Evolutionary conservation across 2,797 vertebrate genomes (phyloP).

Genomic region (Amblyraja radiata): DNA sequence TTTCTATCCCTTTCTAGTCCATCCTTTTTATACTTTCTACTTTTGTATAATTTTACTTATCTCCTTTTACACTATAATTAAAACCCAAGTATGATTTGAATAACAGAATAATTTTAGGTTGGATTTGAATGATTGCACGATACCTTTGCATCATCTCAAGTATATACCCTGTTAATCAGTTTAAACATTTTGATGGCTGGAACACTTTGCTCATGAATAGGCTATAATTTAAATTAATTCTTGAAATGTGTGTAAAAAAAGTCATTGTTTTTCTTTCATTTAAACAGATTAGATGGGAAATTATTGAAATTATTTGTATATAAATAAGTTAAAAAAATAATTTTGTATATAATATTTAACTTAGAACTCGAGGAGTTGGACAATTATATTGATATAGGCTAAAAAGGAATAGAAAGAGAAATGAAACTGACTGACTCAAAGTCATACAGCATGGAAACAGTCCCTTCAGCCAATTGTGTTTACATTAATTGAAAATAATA

Average conservation of each 20-base stretch:
- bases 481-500: no score
- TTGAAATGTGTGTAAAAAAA: neutral
- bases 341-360: neutral
- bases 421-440: no score
- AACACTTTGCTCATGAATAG: neutral
- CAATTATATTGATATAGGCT: no score
- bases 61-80: neutral
- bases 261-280: neutral
- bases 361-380: neutral
- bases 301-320: neutral
- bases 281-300: neutral
- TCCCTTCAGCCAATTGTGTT: no score
- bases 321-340: neutral
- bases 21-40: neutral
- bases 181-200: neutral
- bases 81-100: neutral
- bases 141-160: neutral
- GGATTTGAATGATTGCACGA: neutral
- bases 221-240: neutral
- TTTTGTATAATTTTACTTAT: neutral
- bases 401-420: no score
- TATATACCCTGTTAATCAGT: neutral
- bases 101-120: neutral
- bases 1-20: neutral
- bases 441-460: no score